Evolutionary conservation across 2,888 invertebrate genomes (phyloP).

Genomic region (Cheilosia scutellata): DNA sequence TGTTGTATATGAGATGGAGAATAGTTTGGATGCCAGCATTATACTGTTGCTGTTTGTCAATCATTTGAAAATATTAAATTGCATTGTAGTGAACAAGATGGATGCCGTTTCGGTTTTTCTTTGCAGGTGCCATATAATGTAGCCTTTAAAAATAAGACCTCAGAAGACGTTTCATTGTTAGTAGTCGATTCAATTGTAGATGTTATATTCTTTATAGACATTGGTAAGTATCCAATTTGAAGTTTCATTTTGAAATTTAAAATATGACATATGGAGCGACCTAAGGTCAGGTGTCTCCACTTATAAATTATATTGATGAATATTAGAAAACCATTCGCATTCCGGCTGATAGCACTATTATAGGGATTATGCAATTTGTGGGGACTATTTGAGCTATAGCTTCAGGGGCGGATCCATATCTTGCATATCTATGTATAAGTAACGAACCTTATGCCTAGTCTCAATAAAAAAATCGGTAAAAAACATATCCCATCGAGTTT

Average conservation of each 20-base stretch:
- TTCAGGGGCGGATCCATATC: no score
- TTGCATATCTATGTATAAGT: no score
- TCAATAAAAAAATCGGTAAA: no score
- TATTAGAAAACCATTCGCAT: no score
- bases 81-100: background rate
- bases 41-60: constrained; percentile 27
- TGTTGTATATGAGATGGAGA: background rate
- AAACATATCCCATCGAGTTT: no score
- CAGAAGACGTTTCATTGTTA: constrained; percentile 96
- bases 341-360: background rate
- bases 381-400: no score
- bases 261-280: background rate
- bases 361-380: no score
- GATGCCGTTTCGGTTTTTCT: constrained; percentile 74
- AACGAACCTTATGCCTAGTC: no score
- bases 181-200: constrained; percentile 99
- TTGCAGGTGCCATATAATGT: constrained; percentile 98
- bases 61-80: constrained; percentile 7
- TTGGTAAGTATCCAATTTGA: constrained; percentile 84
- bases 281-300: background rate
- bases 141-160: constrained; percentile 99
- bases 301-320: no score
- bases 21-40: background rate
- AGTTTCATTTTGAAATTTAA: background rate
- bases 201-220: constrained; percentile 99